Evolutionary conservation across 2,888 invertebrate species (phyloP).

Genomic region (Teinopalpus imperialis): DNA sequence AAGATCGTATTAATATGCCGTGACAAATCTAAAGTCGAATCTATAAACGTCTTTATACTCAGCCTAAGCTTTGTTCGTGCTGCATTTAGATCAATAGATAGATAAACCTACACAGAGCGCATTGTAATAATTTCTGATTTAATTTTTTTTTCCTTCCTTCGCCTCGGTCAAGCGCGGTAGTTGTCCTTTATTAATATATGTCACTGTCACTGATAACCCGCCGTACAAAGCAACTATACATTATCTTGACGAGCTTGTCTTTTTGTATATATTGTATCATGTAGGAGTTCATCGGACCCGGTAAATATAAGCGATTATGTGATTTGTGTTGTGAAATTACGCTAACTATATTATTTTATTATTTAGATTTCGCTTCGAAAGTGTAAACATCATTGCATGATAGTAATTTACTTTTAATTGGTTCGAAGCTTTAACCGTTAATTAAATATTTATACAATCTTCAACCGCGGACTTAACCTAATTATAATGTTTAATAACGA

Average conservation of each 20-base stretch:
- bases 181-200: conserved; percentile 76
- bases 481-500: no score
- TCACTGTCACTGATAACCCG: conserved; percentile 71
- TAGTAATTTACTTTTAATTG: conserved; percentile 7
- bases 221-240: conserved; percentile 38
- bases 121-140: conserved; percentile 70
- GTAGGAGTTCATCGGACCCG: conserved; percentile 19
- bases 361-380: conserved; percentile 1
- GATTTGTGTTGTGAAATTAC: conserved; percentile 8
- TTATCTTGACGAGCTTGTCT: conserved; percentile 66
- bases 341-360: not conserved
- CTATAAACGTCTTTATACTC: conserved; percentile 54
- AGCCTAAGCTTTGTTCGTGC: conserved; percentile 51
- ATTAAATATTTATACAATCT: conserved; percentile 15
- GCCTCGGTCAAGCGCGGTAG: conserved; percentile 55
- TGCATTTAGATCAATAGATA: conserved; percentile 63
- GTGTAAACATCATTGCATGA: conserved; percentile 1
- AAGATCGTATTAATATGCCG: conserved; percentile 18
- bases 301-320: conserved; percentile 18
- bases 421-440: conserved; percentile 2
- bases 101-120: conserved; percentile 57
- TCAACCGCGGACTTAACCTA: conserved; percentile 1
- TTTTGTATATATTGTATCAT: conserved; percentile 36
- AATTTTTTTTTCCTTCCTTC: conserved; percentile 44
- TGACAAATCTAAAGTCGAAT: conserved; percentile 44